A percentile compares a stretch with the other conserved stretches of the same genome.
Evolutionary conservation across 2,888 invertebrate genomes (phyloP).

Genomic region (Blera fallax): DNA sequence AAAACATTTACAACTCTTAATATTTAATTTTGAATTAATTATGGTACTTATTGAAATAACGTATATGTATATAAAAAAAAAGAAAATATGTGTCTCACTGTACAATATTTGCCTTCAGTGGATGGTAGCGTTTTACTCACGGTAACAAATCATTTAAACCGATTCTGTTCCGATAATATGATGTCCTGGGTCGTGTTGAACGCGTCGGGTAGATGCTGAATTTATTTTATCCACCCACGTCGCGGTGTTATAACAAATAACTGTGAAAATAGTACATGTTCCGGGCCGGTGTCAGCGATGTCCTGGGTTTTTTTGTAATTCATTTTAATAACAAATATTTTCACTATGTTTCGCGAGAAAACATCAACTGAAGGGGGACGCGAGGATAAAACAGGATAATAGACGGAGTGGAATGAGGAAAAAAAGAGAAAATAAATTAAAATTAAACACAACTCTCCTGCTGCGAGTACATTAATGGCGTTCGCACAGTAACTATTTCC

Average conservation of each 20-base stretch:
- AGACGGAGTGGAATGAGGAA: neutral
- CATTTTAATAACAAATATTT: constrained; percentile 67
- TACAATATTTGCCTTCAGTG: constrained; percentile 33
- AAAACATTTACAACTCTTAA: neutral
- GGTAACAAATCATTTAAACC: constrained; percentile 30
- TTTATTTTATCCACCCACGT: neutral
- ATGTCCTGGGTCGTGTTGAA: constrained; percentile 8
- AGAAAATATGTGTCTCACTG: neutral
- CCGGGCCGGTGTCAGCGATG: constrained; percentile 24
- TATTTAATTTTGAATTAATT: constrained; percentile 19
- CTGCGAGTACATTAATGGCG: constrained; percentile 86
- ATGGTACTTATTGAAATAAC: neutral
- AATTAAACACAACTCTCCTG: constrained; percentile 87
- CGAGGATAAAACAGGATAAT: constrained; percentile 3
- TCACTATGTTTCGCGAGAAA: constrained; percentile 43
- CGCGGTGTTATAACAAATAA: constrained; percentile 16
- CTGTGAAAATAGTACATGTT: constrained; percentile 27
- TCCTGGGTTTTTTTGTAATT: constrained; percentile 18
- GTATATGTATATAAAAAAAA: neutral
- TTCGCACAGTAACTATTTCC: constrained; percentile 87
- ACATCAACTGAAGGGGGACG: constrained; percentile 44
- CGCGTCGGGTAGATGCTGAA: neutral
- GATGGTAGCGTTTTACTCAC: neutral
- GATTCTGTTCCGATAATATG: constrained; percentile 31
- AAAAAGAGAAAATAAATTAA: constrained; percentile 64